These are phyloP conservation scores for Actinia tenebrosa DNA, from an alignment of 64 coral and sea anemone species.

Conservation along the genomic window DNA sequence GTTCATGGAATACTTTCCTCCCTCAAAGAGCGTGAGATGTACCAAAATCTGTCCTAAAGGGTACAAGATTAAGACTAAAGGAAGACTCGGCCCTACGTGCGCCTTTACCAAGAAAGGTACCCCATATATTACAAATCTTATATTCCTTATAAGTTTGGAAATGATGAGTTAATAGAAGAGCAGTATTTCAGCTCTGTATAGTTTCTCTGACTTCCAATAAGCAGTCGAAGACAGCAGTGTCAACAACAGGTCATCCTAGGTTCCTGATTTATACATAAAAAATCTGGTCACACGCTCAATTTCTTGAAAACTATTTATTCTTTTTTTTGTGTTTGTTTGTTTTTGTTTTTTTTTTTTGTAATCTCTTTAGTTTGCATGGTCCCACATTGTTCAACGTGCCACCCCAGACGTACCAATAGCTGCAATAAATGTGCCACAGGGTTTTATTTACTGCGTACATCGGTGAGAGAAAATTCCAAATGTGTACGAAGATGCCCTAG, in stretches of 20 bases:
- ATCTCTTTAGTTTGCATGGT: not conserved
- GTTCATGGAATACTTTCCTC: not conserved
- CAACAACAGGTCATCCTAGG: too few species aligned
- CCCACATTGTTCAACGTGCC: not conserved
- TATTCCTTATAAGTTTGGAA: not conserved
- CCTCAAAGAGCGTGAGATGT: not conserved
- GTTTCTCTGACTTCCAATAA: too few species aligned
- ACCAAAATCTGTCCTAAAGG: not conserved
- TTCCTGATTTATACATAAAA: too few species aligned
- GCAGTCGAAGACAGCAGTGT: too few species aligned
- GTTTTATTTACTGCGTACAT: not conserved
- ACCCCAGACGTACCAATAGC: not conserved
- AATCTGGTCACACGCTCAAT: not conserved
- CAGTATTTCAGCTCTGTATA: too few species aligned
- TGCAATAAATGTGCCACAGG: not conserved
- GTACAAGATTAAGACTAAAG: not conserved
- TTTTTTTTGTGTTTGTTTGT: too few species aligned
- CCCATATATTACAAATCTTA: too few species aligned
- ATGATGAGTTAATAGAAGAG: not conserved
- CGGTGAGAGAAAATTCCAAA: conserved; percentile 1
- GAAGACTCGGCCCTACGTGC: not conserved
- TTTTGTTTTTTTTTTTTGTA: not conserved
- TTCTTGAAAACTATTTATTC: too few species aligned
- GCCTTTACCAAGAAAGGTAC: not conserved
- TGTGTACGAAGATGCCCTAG: conserved; percentile 1